Evolutionary conservation across 2,113 vertebrate species (phyloP).

Genomic region (Pollimyrus isidori): DNA sequence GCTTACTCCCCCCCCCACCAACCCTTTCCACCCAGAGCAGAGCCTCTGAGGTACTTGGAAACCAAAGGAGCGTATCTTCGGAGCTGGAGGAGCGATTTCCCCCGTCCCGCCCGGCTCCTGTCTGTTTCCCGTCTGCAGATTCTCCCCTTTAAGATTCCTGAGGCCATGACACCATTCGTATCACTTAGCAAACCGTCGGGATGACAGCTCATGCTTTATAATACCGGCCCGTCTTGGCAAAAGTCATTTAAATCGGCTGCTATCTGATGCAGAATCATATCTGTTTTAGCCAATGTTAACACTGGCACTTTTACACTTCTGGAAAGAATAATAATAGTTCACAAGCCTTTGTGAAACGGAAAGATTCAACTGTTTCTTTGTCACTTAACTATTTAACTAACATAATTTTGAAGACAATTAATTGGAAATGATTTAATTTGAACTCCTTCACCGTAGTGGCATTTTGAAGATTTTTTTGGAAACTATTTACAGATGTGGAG

Average conservation of each 20-base stretch:
- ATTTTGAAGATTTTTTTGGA: not conserved
- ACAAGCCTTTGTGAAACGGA: not conserved
- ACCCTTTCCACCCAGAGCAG: not conserved
- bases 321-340: not conserved
- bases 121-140: not conserved
- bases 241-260: not conserved
- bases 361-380: not conserved
- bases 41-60: constrained; percentile 21
- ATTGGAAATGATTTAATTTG: not conserved
- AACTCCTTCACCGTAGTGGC: not conserved
- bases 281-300: not conserved
- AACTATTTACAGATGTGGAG: not conserved
- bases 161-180: not conserved
- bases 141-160: not conserved
- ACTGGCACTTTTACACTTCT: not conserved
- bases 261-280: not conserved
- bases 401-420: not conserved
- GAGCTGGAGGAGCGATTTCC: constrained; percentile 26
- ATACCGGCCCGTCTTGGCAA: not conserved
- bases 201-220: not conserved
- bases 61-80: constrained; percentile 18
- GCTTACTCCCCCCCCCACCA: not conserved
- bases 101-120: not conserved
- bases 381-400: not conserved
- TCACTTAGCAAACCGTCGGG: not conserved